Evolutionary conservation across 2,113 vertebrate species (phyloP), one percentile per base, ranked within the genome.

Genomic region (Microtus ochrogaster): DNA sequence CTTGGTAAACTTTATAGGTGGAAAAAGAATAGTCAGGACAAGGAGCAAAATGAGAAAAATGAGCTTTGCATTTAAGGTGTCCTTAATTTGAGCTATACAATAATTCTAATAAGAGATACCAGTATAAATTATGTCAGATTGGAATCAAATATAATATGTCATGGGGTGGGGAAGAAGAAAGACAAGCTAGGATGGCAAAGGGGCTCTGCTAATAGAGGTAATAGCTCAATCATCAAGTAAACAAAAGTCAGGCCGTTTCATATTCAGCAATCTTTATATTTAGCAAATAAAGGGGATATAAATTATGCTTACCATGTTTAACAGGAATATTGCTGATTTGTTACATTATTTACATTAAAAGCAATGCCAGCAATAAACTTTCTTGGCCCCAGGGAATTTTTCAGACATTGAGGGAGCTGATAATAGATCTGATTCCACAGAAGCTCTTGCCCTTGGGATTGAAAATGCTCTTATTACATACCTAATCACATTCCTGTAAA

Each of bases 311-410:
- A 92, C 19, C 16, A 30, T 94, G 14, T 94, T 95, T 58, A 91
- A 70, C 61, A 96, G 70, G 28, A 89, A 89, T 91, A 73, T 90
- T 92, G 55, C 21, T 94, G 83, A 93, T 49, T 97, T 58, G 6
- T 89, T 79, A 22, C 76, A 61, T 92, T 93, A 84, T 82, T 95
- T 95, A 86, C 30, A 92, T 92, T 91, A 65, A 89, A 94, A 70
- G 28, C 24, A 89, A 83, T 91, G 39, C 17, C 39, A 91, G 41
- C n/a, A 89, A 91, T 85, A 76, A 89, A 2, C 0, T 4, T 74
- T 89, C 21, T 92, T 39, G 44, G 30, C 84, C 74, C 11, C 30
- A 63, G 41, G 65, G 49, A 68, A 8, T 22, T 92, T 73, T 93
- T 65, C n/a, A 76, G 65, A 24, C 19, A 65, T 86, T 41, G 91